Percentiles rank a stretch among this genome's conserved stretches.
These are phyloP conservation scores for Dolichotis patagonum DNA, from an alignment of 2,113 vertebrate genomes.

Conservation along the genomic window DNA sequence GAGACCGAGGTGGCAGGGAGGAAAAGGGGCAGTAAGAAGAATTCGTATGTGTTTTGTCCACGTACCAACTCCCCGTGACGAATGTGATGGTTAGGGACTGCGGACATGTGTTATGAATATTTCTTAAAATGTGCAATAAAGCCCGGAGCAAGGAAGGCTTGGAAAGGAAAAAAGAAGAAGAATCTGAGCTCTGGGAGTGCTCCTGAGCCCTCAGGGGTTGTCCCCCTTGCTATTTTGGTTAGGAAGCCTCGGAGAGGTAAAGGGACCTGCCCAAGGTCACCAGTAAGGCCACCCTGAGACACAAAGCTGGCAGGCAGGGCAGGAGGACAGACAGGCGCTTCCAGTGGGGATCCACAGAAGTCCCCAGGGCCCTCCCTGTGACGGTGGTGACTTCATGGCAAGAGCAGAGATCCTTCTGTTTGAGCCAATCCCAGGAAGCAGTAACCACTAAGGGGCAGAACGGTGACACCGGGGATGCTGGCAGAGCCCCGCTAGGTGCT, in stretches of 20 bases:
- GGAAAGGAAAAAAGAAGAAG: neutral
- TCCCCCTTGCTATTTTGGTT: accelerated
- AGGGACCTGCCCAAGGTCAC: neutral
- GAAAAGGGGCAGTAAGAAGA: too few species aligned
- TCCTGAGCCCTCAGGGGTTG: neutral
- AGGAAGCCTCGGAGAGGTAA: neutral
- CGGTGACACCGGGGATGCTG: neutral
- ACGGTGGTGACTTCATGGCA: accelerated
- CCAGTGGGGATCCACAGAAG: neutral
- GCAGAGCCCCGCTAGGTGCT: neutral
- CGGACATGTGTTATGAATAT: neutral
- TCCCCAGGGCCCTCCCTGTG: accelerated
- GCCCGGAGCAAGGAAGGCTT: neutral
- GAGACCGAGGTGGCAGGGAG: too few species aligned
- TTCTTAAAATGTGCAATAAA: neutral
- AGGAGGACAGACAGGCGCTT: accelerated
- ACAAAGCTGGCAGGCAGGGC: neutral
- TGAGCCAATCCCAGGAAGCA: neutral
- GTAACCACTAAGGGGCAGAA: neutral
- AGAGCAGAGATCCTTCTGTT: accelerated
- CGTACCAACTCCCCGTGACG: neutral
- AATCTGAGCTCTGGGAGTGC: neutral
- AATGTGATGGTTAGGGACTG: neutral
- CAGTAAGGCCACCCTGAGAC: neutral
- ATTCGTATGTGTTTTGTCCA: neutral